A percentile compares a stretch with the other conserved stretches of the same genome.
These are phyloP conservation scores for Vimba vimba DNA, from an alignment of 2,113 vertebrate species.

Conservation along the genomic window DNA sequence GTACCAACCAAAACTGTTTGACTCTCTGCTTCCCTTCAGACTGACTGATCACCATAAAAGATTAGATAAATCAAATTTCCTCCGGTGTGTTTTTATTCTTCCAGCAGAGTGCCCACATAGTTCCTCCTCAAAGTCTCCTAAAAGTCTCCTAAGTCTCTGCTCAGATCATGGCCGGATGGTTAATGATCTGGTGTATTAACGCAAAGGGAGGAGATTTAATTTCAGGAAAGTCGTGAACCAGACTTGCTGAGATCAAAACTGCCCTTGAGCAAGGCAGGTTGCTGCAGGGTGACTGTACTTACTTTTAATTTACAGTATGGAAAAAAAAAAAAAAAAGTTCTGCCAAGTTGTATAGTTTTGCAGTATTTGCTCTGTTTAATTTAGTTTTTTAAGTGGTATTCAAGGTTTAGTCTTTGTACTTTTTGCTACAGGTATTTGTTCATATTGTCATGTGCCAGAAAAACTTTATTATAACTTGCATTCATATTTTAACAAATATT, in stretches of 20 bases:
- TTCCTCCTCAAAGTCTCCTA: constrained; percentile 21
- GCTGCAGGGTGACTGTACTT: neutral
- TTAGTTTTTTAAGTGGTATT: neutral
- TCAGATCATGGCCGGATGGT: constrained; percentile 23
- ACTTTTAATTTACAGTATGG: neutral
- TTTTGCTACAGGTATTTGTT: neutral
- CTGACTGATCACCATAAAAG: constrained; percentile 46
- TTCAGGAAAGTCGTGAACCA: neutral
- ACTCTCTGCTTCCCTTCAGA: constrained; percentile 11
- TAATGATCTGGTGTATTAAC: constrained; percentile 34
- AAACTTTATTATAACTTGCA: neutral
- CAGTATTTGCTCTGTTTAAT: neutral
- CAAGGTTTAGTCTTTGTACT: neutral
- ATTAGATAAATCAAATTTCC: constrained; percentile 44
- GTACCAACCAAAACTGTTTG: constrained; percentile 37
- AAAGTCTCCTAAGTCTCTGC: constrained; percentile 3
- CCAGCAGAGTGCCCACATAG: neutral
- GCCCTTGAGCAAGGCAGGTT: constrained; percentile 1
- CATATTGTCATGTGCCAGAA: neutral
- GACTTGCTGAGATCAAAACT: constrained; percentile 15
- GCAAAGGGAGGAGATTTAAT: constrained; percentile 26
- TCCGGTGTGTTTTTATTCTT: constrained; percentile 33
- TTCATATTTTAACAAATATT: neutral
- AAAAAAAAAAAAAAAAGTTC: neutral
- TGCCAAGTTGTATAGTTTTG: neutral